phyloP scores from a whole-genome alignment of 2,113 vertebrate genomes.

The Thryonomys swinderianus region DNA sequence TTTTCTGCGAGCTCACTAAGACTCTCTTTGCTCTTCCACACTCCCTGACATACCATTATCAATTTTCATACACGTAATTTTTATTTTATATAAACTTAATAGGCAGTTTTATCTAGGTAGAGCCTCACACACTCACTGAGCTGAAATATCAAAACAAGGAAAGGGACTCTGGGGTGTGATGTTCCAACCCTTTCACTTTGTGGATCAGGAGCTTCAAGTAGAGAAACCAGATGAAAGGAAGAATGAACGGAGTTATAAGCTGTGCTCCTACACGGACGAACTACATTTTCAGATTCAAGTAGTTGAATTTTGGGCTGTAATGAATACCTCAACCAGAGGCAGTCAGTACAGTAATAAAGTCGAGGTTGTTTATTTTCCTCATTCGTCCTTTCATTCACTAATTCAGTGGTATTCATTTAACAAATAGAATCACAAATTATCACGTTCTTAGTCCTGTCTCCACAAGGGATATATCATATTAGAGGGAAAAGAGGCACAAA shows the following conservation, averaged over 20 bases:
- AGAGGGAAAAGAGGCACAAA: neutral
- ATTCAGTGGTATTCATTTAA: neutral
- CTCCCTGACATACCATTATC: neutral
- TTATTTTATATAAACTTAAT: neutral
- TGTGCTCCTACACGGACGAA: neutral
- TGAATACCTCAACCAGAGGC: neutral
- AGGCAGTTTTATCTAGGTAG: neutral
- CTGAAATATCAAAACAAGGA: neutral
- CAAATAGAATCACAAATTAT: neutral
- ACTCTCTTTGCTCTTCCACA: neutral
- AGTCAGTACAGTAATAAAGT: neutral
- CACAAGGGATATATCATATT: neutral
- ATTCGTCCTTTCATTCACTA: neutral
- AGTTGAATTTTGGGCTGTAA: neutral
- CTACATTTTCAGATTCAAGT: neutral
- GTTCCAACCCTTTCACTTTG: neutral
- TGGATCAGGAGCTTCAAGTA: neutral
- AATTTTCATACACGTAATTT: neutral
- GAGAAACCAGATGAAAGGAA: neutral
- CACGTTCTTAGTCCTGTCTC: neutral
- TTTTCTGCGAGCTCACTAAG: neutral
- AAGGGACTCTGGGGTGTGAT: neutral
- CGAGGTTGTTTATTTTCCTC: neutral
- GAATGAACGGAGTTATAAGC: neutral
- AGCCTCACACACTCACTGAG: rapidly evolving